Base-by-base conservation (phyloP, 2,888 invertebrate genomes). In the Heterodera filipjevi region DNA sequence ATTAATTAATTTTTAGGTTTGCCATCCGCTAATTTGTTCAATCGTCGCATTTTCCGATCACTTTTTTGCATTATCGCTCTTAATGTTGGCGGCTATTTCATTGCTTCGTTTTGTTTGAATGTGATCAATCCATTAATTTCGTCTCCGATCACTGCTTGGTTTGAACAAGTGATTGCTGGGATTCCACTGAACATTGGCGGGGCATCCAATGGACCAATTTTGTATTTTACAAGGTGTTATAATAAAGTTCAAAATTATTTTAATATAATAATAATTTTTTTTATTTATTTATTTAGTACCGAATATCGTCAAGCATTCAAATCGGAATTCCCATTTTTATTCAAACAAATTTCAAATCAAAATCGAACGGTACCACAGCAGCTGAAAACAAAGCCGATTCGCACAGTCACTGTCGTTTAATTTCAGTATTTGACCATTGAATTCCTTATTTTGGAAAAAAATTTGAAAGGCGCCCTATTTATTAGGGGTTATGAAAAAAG, bases 131-230 rank as follows among this genome's bases (percentile, higher is more conserved):
- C 66, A 14, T 16, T 66, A 66, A 46, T 76, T 64, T 5, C 22
- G 66, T 66, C 76, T 33, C 33, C 66, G 66, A 46, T 44, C 76
- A 46, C 66, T 39, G 66, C 22, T 46, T 64, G 66, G 64, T n/a
- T 59, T n/a, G 46, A 33, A 66, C 76, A 64, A 66, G 35, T 66
- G 66, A 30, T 76, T 66, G 35, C 35, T 66, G 66, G 66, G 39
- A 30, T 76, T 66, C 66, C 14, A 6, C 14, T 59, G 64, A 59
- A 59, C 64, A 27, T 59, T 27, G 27, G 64, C 64, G 64, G 6
- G n/a, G 64, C 64, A 22, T 59, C 64, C 3, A 59, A 59, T 27
- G 64, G 64, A 59, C 64, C 64, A 22, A 27, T 59, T 49, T 53
- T 66, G 30, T 35, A 70, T 49, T 59, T 49, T n/a, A 49, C 66